Conservation (phyloP, 1,140 invertebrate genomes). For the Aphidius ervi region DNA sequence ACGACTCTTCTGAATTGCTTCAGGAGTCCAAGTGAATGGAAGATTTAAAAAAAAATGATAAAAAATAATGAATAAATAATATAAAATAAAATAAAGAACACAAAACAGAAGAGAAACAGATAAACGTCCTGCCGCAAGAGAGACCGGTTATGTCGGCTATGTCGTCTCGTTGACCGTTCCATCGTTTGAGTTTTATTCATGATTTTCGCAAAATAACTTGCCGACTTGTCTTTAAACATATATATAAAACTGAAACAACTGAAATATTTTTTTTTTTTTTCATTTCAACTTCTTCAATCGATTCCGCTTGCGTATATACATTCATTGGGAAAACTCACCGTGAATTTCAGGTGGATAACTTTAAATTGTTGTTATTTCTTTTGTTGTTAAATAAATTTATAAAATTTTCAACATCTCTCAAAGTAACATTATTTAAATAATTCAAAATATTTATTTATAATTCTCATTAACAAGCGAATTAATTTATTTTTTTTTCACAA, state of each 20-base stretch:
- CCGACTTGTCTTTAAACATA: neutral
- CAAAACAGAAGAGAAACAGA: conserved; percentile 11
- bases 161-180: conserved; percentile 26
- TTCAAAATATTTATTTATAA: too few species aligned
- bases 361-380: neutral
- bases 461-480: too few species aligned
- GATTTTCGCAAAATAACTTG: conserved; percentile 25
- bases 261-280: neutral
- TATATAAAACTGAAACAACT: neutral
- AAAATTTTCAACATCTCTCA: too few species aligned
- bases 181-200: conserved; percentile 29
- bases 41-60: conserved; percentile 9
- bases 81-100: conserved; percentile 5
- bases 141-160: conserved; percentile 27
- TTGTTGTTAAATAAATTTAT: neutral
- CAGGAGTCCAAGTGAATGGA: conserved; percentile 6
- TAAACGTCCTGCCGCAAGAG: conserved; percentile 14
- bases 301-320: too few species aligned
- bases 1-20: conserved; percentile 10
- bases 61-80: conserved; percentile 6
- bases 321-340: conserved; percentile 9
- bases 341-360: neutral
- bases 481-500: too few species aligned
- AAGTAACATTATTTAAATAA: too few species aligned
- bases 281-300: neutral